Evolutionary conservation across 1,140 invertebrate genomes (phyloP), one percentile per base, ranked within the genome.

Genomic region (Diabrotica virgifera): DNA sequence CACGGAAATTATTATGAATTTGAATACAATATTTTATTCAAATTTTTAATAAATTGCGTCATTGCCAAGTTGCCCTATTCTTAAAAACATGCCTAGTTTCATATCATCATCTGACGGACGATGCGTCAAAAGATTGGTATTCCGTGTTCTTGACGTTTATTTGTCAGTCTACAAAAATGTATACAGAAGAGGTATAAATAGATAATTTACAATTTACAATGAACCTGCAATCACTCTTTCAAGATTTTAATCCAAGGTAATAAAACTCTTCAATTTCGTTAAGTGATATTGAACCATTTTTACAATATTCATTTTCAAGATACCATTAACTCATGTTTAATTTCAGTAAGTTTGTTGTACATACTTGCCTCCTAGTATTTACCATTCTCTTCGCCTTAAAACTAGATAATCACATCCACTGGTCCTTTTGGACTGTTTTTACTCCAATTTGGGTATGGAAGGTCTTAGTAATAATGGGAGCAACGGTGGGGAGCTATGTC

Each of bases 371-470:
- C 68, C 87, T 97, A 77, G 83, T 93, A 71, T 98, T 99, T 78
- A 94, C 93, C 36, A 85, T 90, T 53, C 81, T 98, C 62, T 90
- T 98, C 81, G 89, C 95, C 8, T 83, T 98, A 70, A 87, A 93
- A 68, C 83, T 96, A 59, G 96, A 99, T 82, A 88, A 89, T 63
- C 89, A 86, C 56, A 91, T 85, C 80, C 84, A 87, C 77, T 97
- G 94, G 92, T 96, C 92, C 64, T 98, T 92, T 77, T 97, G 95
- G 94, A 88, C 91, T 6, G 88, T 98, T 24, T 98, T 98, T 78
- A 86, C 90, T 37, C 96, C 96, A 55, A 88, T 99, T 78, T 99
- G 95, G 95, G 88, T 97, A 67, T 98, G 96, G 96, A 98, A 98
- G 80, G 82, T 89, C 64, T 86, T 97, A 74, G 95, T 96, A 12